Evolutionary conservation across 2,113 vertebrate species (phyloP), one percentile per base, ranked within the genome.

Genomic region (Hiodon tergisus): DNA sequence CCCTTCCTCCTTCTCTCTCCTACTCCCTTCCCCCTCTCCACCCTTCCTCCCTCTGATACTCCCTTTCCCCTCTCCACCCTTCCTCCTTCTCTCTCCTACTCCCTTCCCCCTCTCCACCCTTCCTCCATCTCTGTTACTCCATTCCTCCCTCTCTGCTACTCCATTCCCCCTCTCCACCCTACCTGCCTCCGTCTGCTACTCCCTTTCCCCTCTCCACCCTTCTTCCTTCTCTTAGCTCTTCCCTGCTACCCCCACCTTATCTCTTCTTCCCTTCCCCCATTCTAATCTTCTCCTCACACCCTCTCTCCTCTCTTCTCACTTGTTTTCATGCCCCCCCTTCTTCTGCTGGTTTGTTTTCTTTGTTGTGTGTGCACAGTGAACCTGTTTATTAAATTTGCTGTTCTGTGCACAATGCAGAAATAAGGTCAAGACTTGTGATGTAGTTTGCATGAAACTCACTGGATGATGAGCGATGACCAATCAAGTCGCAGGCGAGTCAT

Each of bases 221-320:
- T 4, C 17, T 65, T 73, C 70, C 72, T 62, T 54, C 55, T 67
- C 71, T 60, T 16, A 62, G 17, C 63, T 67, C 61, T 5, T 69
- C 13, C 71, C 14, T 72, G 3, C 3, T 31, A 31, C 31, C 5
- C 4, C 10, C 14, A 8, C 11, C 16, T 47, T 47, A 57, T 9
- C 8, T 57, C n/a, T 5, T 48, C 48, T 62, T 9, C 55, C 31
- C 84, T 83, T 86, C 86, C 74, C 82, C 85, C 79, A 74, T 60
- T 72, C 67, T 77, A 2, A 6, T 46, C 55, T 47, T 31, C 54
- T 59, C 16, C 54, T 5, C 69, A 31, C 31, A 31, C 31, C 31
- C 31, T 31, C 31, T 31, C 31, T 31, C 31, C 31, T 31, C 31
- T 31, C 31, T 31, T 31, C 31, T 31, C 31, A 31, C 31, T 31